Evolutionary conservation across 2,888 invertebrate genomes (phyloP), one percentile per base, ranked within the genome.

Genomic region (Teleogryllus oceanicus): DNA sequence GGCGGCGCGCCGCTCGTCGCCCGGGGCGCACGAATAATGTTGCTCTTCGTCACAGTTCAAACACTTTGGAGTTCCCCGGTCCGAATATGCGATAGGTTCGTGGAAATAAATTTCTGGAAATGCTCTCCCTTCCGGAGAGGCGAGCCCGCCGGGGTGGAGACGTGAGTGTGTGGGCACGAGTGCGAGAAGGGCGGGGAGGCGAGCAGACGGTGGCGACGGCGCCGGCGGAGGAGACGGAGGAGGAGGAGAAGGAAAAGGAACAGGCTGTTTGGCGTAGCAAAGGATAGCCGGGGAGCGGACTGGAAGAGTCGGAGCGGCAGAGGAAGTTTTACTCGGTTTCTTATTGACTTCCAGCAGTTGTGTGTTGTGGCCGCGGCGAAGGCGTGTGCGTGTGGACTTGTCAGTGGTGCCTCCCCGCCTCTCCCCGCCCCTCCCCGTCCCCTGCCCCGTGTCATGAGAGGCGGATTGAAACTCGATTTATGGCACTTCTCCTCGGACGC

Each of bases 381-480:
- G n/a, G 16, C 62, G 37, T 37, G 37, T 37, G 37, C 37, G 37
- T 37, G 37, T 37, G 37, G 37, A 37, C 37, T 37, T 37, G 37
- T 37, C 37, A 37, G 37, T 37, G 37, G 37, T 37, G 37, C 8
- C 37, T 37, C 13, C 13, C 62, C 62, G 62, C 62, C 62, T 62
- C 16, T 62, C 62, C 62, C 3, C 16, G n/a, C 12, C n/a, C 62
- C n/a, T 62, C 62, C n/a, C 62, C 37, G 8, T 37, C 62, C 62
- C 62, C 10, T n/a, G 1, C n/a, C 62, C 3, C 62, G 62, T 62
- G 62, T 18, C 62, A 62, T n/a, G 62, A 13, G 62, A n/a, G 16
- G 62, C 62, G n/a, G 62, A 62, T 62, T 18, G 62, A n/a, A 62
- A 62, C 62, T 62, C 62, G 62, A 62, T 62, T 62, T 62, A n/a